Evolutionary conservation across 2,797 vertebrate species (phyloP).

Genomic region (Paratrypauchen microcephalus): DNA sequence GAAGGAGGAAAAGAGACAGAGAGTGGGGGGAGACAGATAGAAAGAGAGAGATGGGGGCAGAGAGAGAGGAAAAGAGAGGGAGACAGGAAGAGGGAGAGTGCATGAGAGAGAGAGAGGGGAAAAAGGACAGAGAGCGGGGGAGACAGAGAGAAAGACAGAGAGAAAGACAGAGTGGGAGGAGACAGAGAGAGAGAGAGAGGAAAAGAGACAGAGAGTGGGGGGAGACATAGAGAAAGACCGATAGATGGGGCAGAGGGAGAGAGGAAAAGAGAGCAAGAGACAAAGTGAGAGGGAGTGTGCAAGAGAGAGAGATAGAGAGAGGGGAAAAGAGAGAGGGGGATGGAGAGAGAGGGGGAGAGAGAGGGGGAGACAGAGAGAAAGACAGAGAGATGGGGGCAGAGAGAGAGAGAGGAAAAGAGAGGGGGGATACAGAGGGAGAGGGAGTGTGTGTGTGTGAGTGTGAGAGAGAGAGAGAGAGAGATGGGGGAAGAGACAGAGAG

Average conservation of each 20-base stretch:
- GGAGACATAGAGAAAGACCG: neutral
- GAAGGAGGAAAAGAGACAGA: neutral
- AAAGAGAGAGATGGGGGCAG: no score
- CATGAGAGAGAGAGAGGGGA: neutral
- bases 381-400: no score
- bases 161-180: no score
- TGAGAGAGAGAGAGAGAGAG: neutral
- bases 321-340: no score
- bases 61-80: no score
- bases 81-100: neutral
- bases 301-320: no score
- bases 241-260: neutral
- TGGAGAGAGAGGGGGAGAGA: no score
- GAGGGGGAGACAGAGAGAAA: no score
- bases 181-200: fast-evolving
- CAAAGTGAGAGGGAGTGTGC: neutral
- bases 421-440: neutral
- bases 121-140: no score
- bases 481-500: neutral
- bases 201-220: neutral
- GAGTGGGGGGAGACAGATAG: neutral
- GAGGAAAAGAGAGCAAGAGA: no score
- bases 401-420: neutral
- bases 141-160: neutral
- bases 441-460: no score